A percentile compares a stretch with the other conserved stretches of the same genome.
Conservation (phyloP, 1,140 invertebrate species). For the Cherax quadricarinatus region DNA sequence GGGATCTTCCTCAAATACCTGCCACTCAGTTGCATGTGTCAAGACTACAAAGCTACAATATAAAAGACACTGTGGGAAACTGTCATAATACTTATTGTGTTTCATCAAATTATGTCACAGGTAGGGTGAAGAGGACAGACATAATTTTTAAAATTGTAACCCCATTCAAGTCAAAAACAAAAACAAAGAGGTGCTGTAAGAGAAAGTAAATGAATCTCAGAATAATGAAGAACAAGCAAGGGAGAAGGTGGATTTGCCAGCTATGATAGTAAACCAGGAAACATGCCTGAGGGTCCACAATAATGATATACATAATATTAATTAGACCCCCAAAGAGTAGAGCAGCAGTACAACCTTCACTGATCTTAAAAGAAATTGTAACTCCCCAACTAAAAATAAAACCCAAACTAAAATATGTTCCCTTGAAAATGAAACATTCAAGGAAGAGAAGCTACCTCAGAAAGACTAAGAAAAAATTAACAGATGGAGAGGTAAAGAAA, state of each 20-base stretch:
- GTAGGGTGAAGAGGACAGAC: neutral
- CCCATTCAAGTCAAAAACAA: neutral
- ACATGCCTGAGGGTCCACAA: neutral
- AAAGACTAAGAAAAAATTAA: neutral
- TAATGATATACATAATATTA: neutral
- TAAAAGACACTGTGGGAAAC: neutral
- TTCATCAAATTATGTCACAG: too few species aligned
- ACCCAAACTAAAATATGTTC: neutral
- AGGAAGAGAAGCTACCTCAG: too few species aligned
- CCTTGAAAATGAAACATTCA: neutral
- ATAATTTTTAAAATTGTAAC: neutral
- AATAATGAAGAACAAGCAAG: neutral
- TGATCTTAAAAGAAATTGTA: neutral
- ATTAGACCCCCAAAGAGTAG: neutral
- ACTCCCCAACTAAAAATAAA: neutral
- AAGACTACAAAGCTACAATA: neutral
- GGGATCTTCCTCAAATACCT: neutral
- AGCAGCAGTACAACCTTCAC: neutral
- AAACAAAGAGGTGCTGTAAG: neutral
- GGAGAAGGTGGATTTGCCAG: neutral
- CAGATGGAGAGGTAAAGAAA: neutral
- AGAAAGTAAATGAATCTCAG: neutral
- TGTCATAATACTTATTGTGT: neutral
- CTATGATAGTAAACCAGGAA: neutral
- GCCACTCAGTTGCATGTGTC: neutral